Base-by-base conservation (phyloP, 2,888 invertebrate genomes). In the Lasioglossum morio region DNA sequence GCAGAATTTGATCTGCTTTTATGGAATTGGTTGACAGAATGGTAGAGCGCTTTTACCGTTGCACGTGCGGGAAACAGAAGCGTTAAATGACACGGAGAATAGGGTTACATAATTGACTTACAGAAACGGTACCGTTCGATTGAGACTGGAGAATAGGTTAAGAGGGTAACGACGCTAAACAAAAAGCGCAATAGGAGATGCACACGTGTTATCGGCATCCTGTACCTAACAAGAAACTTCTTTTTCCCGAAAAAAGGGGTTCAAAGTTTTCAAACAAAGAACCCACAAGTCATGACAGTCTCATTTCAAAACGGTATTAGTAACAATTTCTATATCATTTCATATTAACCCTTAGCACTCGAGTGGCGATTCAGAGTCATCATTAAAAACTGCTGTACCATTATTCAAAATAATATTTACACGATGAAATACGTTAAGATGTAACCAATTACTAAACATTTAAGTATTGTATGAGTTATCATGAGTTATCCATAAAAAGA, bases 81-180 rank as follows among this genome's bases (percentile, higher is more conserved):
- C 14, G 10, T 63, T 48, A 48, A 83, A 48, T 57, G 78, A 72
- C 69, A 75, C 34, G 43, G n/a, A 19, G 57, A 57, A 79, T 30
- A 66, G 63, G 60, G 72, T 81, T 81, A 34, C 46, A 19, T 81
- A 78, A 86, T 85, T 60, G 74, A 81, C 48, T 85, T 85, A 73
- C 16, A 16, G 48, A 14, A 43, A 43, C 37, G 34, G 40, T 48
- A 60, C 48, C 70, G 37, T 79, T 79, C 76, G 86, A 86, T 76
- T 53, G 48, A 43, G 69, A 75, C 12, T 57, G 14, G 75, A 73
- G 73, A 81, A 85, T 85, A 81, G 85, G 85, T 86, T 78, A 85
- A 78, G 81, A 76, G 85, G 81, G 48, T 73, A 76, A 86, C 57
- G 63, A 76, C 72, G 76, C 27, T n/a, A 53, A 53, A 76, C 73